Percentiles rank a stretch among this genome's conserved stretches.
Conservation (phyloP, 2,113 vertebrate genomes). For the Paracyprichromis sp. region DNA sequence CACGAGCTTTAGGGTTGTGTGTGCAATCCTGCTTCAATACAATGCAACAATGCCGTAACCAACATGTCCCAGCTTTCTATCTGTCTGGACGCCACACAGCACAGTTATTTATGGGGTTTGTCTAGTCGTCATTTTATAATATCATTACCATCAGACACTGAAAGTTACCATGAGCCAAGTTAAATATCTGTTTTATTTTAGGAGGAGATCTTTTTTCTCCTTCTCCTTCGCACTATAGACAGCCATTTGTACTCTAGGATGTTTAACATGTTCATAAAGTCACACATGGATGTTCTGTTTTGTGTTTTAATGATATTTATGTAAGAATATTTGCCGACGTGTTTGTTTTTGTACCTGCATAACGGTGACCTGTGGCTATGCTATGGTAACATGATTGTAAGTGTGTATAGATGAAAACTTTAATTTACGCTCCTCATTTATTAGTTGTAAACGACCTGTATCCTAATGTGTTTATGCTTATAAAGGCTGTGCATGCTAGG, state of each 20-base stretch:
- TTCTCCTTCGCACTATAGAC: conserved; percentile 38
- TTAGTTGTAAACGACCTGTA: neutral
- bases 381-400: neutral
- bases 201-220: conserved; percentile 34
- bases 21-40: conserved; percentile 15
- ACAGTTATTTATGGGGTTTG: conserved; percentile 73
- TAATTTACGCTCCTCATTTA: neutral
- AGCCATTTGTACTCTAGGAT: conserved; percentile 53
- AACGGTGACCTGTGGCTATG: conserved; percentile 3
- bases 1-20: neutral
- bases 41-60: conserved; percentile 43
- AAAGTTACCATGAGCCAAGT: conserved; percentile 66
- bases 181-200: conserved; percentile 77
- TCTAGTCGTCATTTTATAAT: conserved; percentile 72
- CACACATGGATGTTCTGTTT: conserved; percentile 57
- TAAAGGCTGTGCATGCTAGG: neutral
- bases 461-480: neutral
- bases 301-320: conserved; percentile 53
- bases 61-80: conserved; percentile 56
- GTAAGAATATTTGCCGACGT: conserved; percentile 18
- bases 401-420: neutral
- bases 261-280: conserved; percentile 46
- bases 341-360: conserved; percentile 39
- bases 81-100: conserved; percentile 62
- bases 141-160: conserved; percentile 71